Evolutionary conservation across 1,140 invertebrate species (phyloP).

Genomic region (Caligus rogercresseyi): DNA sequence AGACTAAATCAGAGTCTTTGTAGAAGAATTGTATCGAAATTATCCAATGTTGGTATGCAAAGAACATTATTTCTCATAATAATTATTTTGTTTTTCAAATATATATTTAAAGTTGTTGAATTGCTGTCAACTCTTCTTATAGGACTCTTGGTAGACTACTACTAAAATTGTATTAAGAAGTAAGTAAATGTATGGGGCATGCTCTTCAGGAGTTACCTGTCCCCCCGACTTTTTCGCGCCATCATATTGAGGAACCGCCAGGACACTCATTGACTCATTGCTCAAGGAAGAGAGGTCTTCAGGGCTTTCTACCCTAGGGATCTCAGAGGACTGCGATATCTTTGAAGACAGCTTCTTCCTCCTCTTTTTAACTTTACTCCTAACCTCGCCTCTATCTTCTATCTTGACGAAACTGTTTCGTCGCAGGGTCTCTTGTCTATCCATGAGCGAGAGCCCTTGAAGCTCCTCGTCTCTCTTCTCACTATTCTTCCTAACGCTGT

Average conservation of each 20-base stretch:
- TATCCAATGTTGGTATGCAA: too few species aligned
- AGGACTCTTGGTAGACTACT: too few species aligned
- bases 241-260: neutral
- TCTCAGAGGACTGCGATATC: neutral
- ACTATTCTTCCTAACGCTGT: neutral
- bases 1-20: too few species aligned
- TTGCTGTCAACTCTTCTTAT: too few species aligned
- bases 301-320: neutral
- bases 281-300: neutral
- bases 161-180: too few species aligned
- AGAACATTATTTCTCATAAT: too few species aligned
- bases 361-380: neutral
- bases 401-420: neutral
- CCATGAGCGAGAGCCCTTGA: neutral
- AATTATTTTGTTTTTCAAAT: too few species aligned
- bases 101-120: too few species aligned
- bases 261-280: neutral
- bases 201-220: neutral
- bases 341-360: neutral
- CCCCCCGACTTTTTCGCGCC: neutral
- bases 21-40: too few species aligned
- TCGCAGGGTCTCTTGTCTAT: neutral
- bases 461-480: neutral
- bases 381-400: neutral
- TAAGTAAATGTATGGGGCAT: neutral